These are phyloP conservation scores for Uria lomvia DNA, from an alignment of 2,113 vertebrate genomes.

Conservation along the genomic window DNA sequence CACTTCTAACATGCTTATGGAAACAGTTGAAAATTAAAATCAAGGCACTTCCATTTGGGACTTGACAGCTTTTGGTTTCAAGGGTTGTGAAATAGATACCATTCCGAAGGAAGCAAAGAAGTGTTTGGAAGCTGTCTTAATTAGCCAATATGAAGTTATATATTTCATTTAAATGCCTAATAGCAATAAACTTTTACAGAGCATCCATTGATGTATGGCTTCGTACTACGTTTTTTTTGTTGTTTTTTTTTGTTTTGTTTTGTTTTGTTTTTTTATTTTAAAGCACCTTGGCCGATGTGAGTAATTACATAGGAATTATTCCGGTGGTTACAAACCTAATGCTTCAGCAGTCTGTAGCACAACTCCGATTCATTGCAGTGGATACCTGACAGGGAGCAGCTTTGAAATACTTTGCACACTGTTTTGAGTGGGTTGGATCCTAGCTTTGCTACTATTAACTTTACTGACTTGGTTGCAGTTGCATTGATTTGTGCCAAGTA, in stretches of 20 bases:
- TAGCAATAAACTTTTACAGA: neutral
- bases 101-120: neutral
- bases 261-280: neutral
- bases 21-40: neutral
- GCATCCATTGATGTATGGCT: neutral
- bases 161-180: neutral
- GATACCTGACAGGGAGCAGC: neutral
- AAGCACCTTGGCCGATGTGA: neutral
- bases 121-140: slow-evolving; percentile 2
- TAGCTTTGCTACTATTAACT: slow-evolving; percentile 1
- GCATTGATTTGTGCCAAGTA: slow-evolving; percentile 1
- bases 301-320: neutral
- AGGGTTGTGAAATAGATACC: neutral
- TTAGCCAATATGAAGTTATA: neutral
- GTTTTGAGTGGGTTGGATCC: neutral
- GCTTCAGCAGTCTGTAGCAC: neutral
- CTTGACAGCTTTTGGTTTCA: neutral
- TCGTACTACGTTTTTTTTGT: neutral
- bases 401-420: neutral
- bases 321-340: neutral
- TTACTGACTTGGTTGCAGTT: slow-evolving; percentile 13
- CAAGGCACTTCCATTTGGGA: neutral
- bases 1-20: neutral
- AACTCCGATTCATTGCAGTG: neutral
- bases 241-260: neutral